A percentile compares a stretch with the other conserved stretches of the same genome.
These are phyloP conservation scores for Danionella cerebrum DNA, from an alignment of 2,113 vertebrate species.

Conservation along the genomic window DNA sequence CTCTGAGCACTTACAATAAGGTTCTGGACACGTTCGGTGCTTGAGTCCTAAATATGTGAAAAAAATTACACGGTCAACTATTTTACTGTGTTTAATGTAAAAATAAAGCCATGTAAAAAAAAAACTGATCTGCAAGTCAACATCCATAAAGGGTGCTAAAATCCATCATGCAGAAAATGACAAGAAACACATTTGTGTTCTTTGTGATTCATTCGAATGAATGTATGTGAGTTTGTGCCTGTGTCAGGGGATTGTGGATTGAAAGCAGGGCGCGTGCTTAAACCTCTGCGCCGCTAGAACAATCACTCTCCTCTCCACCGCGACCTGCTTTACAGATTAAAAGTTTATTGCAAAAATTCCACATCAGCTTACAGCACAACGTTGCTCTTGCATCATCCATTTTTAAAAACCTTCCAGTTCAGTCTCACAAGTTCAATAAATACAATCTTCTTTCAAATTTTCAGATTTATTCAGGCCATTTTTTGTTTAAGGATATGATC, in stretches of 20 bases:
- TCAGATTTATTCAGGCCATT: background rate
- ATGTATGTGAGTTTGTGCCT: background rate
- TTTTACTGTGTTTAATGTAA: too few relatives aligned
- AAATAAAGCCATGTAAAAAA: too few relatives aligned
- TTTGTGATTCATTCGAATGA: background rate
- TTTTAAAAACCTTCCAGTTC: background rate
- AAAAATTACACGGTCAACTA: too few relatives aligned
- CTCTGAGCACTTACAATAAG: too few relatives aligned
- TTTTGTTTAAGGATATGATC: background rate
- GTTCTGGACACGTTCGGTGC: too few relatives aligned
- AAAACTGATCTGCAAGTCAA: too few relatives aligned
- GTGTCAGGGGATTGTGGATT: background rate
- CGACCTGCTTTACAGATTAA: conserved; percentile 34
- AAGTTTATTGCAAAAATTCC: conserved; percentile 43
- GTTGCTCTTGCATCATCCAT: background rate
- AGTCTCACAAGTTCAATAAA: background rate
- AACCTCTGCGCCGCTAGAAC: background rate
- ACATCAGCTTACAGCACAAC: conserved; percentile 30
- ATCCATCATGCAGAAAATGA: background rate
- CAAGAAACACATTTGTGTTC: background rate
- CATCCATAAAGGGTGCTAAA: too few relatives aligned
- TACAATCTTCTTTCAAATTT: background rate
- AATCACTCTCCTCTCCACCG: conserved; percentile 1
- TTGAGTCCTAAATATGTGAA: too few relatives aligned
- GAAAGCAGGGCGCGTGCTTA: conserved; percentile 3